These are phyloP conservation scores for Pterobdella sp. DNA, from an alignment of 2,888 invertebrate genomes.

Conservation along the genomic window DNA sequence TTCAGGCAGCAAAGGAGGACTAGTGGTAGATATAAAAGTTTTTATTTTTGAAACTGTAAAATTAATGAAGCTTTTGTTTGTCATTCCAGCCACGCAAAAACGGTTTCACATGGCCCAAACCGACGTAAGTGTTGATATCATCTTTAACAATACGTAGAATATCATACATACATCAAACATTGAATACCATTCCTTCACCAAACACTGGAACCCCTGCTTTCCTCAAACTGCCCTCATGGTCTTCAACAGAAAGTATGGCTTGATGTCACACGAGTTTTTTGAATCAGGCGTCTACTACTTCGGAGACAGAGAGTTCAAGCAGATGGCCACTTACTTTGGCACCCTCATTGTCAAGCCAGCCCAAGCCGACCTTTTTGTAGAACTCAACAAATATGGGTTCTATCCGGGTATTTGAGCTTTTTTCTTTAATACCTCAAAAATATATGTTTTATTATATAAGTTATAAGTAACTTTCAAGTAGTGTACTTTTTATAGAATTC, in stretches of 20 bases:
- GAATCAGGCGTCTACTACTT: slow-evolving; percentile 50
- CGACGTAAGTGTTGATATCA: slow-evolving; percentile 41
- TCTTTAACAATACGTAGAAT: background rate
- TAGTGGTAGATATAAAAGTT: slow-evolving; percentile 45
- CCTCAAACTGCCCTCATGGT: background rate
- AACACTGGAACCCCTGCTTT: too few species aligned
- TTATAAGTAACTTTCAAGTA: too few species aligned
- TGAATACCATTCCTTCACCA: background rate
- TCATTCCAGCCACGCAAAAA: slow-evolving; percentile 45
- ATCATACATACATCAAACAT: background rate
- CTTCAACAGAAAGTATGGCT: slow-evolving; percentile 41
- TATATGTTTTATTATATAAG: background rate
- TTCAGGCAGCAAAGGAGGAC: slow-evolving; percentile 45
- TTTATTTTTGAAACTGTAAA: background rate
- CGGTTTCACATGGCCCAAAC: slow-evolving; percentile 50
- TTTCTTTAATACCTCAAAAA: background rate
- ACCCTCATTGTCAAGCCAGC: slow-evolving; percentile 51
- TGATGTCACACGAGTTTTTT: slow-evolving; percentile 48
- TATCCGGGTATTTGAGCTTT: slow-evolving; percentile 42
- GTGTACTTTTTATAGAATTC: too few species aligned
- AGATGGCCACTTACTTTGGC: slow-evolving; percentile 49
- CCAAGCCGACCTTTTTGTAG: slow-evolving; percentile 46
- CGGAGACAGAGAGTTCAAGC: slow-evolving; percentile 50
- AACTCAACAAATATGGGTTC: slow-evolving; percentile 47
- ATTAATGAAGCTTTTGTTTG: background rate